Conservation (phyloP, 2,797 vertebrate genomes). For the Capromys pilorides region DNA sequence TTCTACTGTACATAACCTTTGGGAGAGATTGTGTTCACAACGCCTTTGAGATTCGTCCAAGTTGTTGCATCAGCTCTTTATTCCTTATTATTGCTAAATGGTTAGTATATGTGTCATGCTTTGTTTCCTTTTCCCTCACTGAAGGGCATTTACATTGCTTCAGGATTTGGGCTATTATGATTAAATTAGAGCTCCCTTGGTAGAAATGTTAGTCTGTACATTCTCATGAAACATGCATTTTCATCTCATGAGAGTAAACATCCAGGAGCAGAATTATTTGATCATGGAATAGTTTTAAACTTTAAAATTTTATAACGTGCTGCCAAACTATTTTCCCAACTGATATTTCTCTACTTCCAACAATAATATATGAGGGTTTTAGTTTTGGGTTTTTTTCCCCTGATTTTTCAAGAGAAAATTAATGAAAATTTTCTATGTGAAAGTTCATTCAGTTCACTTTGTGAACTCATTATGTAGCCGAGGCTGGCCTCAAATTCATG, state of each 20-base stretch:
- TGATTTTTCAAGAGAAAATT: not conserved
- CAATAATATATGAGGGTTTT: not conserved
- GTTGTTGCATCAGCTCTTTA: not conserved
- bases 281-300: not conserved
- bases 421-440: not conserved
- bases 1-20: not conserved
- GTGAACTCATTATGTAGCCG: not conserved
- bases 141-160: slow-evolving; percentile 1
- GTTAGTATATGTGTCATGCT: not conserved
- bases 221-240: not conserved
- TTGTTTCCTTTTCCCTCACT: not conserved
- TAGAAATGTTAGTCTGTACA: not conserved
- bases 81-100: not conserved
- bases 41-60: not conserved
- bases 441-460: not conserved
- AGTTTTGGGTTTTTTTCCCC: not conserved
- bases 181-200: slow-evolving; percentile 11
- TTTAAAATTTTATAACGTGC: slow-evolving; percentile 15
- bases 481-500: not conserved
- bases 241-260: not conserved
- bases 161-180: not conserved
- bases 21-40: slow-evolving; percentile 22
- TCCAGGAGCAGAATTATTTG: not conserved
- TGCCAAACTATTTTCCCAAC: slow-evolving; percentile 2
- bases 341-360: not conserved